Base-by-base conservation (phyloP, 2,113 vertebrate genomes). In the Erythrocercus mccallii region DNA sequence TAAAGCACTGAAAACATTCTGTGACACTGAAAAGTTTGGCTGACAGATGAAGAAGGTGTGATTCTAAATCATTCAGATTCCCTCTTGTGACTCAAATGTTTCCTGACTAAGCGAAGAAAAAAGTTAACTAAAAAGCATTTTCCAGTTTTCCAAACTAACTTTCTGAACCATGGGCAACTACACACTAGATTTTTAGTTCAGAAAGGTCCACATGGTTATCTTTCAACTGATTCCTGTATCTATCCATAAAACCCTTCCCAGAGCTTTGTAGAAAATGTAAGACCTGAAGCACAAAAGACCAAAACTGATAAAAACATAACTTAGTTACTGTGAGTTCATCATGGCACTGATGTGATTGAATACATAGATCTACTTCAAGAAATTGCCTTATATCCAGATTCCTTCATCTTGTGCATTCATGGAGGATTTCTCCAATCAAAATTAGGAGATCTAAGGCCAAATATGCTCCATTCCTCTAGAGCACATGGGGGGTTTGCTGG, bases 321-420 rank as follows among this genome's bases (percentile, higher is more conserved):
- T 71, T 57, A 31, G 21, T 86, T 56, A 47, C 10, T 86, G 28
- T 72, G 35, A 54, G 24, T 71, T 92, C 62, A 74, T 37, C 42
- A 48, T 15, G 15, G n/a, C 1, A 3, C 5, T 40, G 35, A 42
- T 0, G 0, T 19, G 35, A 72, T 8, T 45, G 9, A 90, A 74
- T 44, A 12, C 20, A 37, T 2, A 65, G 16, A 37, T 15, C 35
- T 57, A 16, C 47, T 66, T 54, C 42, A 71, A 90, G 57, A 82
- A 95, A 94, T 21, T 76, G 20, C 12, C 23, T 79, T 42, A 17
- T 30, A 15, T 50, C 18, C 48, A 62, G 23, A n/a, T 42, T 21
- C 40, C 22, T 85, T 81, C 6, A 42, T 50, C 33, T 79, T 76
- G 20, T 45, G 56, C 13, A 71, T 6, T 82, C 38, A 35, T 21